Evolutionary conservation across 2,113 vertebrate genomes (phyloP).

Genomic region (Bos javanicus): DNA sequence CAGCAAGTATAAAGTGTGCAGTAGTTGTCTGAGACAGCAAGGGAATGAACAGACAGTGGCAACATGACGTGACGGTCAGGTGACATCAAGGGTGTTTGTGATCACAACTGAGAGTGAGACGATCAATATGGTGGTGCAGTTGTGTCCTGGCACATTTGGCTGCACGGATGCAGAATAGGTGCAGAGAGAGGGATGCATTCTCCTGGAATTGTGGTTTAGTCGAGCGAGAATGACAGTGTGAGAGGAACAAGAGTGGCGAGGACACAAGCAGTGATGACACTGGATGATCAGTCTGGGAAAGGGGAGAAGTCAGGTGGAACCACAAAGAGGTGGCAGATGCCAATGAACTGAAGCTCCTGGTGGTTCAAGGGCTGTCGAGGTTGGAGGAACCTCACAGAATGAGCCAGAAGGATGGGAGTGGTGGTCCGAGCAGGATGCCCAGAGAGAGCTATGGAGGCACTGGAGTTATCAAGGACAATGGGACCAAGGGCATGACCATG

Average conservation of each 20-base stretch:
- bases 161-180: too few species aligned
- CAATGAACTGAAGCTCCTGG: background rate
- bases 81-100: too few species aligned
- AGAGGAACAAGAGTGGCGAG: background rate
- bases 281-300: background rate
- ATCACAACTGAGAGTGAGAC: background rate
- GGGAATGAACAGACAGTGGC: background rate
- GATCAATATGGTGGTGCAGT: accelerated
- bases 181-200: background rate
- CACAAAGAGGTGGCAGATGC: accelerated
- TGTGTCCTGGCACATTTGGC: background rate
- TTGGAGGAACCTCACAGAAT: background rate
- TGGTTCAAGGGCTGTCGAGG: accelerated
- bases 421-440: background rate
- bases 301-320: background rate
- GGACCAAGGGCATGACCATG: too few species aligned
- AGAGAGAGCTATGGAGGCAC: background rate
- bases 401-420: background rate
- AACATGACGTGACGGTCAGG: accelerated
- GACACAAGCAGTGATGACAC: background rate
- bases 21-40: background rate
- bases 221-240: background rate
- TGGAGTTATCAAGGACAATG: background rate
- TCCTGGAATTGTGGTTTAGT: background rate
- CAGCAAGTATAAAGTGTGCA: background rate